Base-by-base conservation (phyloP, 1,140 invertebrate genomes). In the Eumeta japonica region DNA sequence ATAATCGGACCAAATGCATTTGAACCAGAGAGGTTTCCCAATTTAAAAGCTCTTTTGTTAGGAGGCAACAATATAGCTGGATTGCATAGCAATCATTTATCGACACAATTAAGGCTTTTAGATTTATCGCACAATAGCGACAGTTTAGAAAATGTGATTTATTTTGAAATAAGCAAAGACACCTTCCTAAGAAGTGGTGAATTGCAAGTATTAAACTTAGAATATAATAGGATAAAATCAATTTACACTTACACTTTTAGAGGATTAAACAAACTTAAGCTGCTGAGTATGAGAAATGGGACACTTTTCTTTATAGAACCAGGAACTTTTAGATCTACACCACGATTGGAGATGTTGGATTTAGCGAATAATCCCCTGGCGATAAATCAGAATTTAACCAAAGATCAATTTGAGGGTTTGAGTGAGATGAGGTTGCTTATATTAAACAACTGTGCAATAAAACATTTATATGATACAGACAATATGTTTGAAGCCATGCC, bases 401-500 rank as follows among this genome's bases (percentile, higher is more conserved):
- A 50, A 34, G 47, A 49, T 0, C 59, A 71, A 31, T 80, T 80
- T 43, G 48, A 59, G n/a, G 77, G 77, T 2, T 52, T 81, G 11
- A 60, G 63, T 16, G 67, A 73, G 42, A 48, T 81, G 3, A 65
- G 74, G 58, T 49, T 73, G 3, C 45, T 81, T 7, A 62, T 71
- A 17, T 43, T 81, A 13, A 68, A 55, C 41, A 74, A 75, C 39
- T 79, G 76, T 54, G 58, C 58, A 1, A 76, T 81, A 5, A 74
- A 56, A 38, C 53, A 58, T 39, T 55, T 81, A 12, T 48, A 61
- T 37, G 61, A 66, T n/a, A 60, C 65, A 3, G 60, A 66, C 3
- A 71, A 79, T 48, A 67, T 79, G 2, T 80, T 80, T 50, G 53
- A 62, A 47, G 63, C 71, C 55, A 64, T 79, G 48, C 64, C 74